These are phyloP conservation scores for Protomyctophum bolini DNA, from an alignment of 2,113 vertebrate species.

Conservation along the genomic window DNA sequence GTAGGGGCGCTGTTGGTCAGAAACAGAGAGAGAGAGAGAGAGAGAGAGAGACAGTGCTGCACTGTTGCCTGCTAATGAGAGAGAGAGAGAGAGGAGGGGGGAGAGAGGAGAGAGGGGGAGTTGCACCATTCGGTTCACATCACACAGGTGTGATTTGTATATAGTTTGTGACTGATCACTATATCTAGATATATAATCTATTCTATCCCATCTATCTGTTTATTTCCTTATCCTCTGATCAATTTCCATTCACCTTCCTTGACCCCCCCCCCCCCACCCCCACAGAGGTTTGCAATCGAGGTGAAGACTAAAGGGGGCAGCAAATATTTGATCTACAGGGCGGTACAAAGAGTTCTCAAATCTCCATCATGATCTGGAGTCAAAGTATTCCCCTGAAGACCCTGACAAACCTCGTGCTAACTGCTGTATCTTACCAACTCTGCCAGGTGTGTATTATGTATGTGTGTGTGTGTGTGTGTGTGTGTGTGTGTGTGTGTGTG, in stretches of 20 bases:
- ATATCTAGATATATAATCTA: too few species aligned
- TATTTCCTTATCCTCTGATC: background rate
- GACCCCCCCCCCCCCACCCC: background rate
- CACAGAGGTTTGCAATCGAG: conserved; percentile 90
- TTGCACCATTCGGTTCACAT: too few species aligned
- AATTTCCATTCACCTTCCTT: background rate
- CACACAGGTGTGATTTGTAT: too few species aligned
- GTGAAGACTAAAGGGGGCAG: conserved; percentile 91
- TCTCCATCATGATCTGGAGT: conserved; percentile 87
- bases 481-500: background rate
- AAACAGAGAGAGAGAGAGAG: too few species aligned
- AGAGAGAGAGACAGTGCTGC: too few species aligned
- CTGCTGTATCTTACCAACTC: conserved; percentile 81
- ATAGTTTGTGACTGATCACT: background rate
- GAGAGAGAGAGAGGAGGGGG: too few species aligned
- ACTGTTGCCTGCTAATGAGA: too few species aligned
- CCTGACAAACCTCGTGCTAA: conserved; percentile 60
- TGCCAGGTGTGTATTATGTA: conserved; percentile 83
- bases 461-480: background rate
- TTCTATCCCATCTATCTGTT: background rate
- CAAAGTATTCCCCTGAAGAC: conserved; percentile 81
- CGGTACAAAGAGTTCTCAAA: conserved; percentile 88
- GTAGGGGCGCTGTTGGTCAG: too few species aligned
- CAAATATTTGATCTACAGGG: conserved; percentile 94
- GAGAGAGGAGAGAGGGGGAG: too few species aligned